Conservation (phyloP, 2,113 vertebrate species). For the Trochalopteron elliotii region DNA sequence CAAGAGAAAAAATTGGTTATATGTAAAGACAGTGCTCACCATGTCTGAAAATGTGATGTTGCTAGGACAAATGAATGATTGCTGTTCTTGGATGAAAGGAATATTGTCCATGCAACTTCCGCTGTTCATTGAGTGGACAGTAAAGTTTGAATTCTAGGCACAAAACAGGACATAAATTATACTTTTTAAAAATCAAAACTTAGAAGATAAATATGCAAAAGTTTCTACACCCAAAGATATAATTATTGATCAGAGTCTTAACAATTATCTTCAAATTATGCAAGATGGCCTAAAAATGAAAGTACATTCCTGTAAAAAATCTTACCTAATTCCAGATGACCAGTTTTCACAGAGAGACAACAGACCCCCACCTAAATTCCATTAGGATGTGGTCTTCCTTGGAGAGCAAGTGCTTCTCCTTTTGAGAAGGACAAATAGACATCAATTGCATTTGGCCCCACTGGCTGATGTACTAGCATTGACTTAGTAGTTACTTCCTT, state of each 20-base stretch:
- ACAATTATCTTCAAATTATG: neutral
- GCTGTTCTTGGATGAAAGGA: neutral
- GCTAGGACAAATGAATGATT: neutral
- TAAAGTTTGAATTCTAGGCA: neutral
- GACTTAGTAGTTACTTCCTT: neutral
- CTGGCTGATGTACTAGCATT: neutral
- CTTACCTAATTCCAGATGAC: neutral
- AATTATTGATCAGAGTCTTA: neutral
- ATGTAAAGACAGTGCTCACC: neutral
- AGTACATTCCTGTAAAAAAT: neutral
- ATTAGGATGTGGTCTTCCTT: neutral
- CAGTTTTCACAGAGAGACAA: neutral
- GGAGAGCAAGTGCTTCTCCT: neutral
- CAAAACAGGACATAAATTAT: neutral
- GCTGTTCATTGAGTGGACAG: neutral
- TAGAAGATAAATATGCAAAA: neutral
- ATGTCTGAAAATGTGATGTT: neutral
- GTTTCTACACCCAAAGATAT: neutral
- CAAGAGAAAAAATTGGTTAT: neutral
- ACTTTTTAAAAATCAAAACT: neutral
- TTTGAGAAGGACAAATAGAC: neutral
- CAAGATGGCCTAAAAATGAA: neutral
- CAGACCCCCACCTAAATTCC: neutral
- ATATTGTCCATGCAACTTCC: neutral
- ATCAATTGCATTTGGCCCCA: neutral